phyloP scores from a whole-genome alignment of 2,113 vertebrate genomes.

The Excalfactoria chinensis region DNA sequence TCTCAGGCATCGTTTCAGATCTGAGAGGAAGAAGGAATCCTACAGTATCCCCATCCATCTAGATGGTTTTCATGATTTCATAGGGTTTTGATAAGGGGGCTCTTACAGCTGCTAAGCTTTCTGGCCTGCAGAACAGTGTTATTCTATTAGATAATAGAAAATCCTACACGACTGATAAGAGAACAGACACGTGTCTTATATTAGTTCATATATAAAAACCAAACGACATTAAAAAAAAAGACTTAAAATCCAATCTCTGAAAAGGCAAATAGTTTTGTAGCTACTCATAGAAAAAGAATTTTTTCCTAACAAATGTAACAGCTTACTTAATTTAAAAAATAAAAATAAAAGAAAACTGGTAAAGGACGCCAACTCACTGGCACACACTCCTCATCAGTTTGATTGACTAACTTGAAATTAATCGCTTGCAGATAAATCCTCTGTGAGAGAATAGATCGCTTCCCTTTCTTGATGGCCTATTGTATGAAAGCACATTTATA shows the following conservation, averaged over 20 bases:
- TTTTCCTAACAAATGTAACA: not conserved
- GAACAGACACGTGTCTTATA: not conserved
- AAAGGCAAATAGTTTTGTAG: not conserved
- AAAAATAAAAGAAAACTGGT: not conserved
- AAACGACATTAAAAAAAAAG: not conserved
- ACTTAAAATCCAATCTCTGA: not conserved
- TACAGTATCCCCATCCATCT: not conserved
- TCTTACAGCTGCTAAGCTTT: not conserved
- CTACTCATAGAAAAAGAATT: not conserved
- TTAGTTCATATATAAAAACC: not conserved
- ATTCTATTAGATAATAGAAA: not conserved
- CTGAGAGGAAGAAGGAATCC: not conserved
- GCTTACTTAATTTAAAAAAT: not conserved
- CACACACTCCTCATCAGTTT: not conserved
- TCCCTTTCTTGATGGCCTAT: not conserved
- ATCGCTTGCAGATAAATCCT: not conserved
- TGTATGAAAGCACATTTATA: not conserved
- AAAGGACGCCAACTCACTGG: not conserved
- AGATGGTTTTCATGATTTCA: not conserved
- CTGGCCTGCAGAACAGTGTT: not conserved
- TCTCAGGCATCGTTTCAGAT: not conserved
- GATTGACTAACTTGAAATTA: not conserved
- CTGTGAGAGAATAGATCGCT: not conserved
- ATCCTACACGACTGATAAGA: not conserved
- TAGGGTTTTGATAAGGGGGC: not conserved